A percentile compares a stretch with the other conserved stretches of the same genome.
phyloP scores from a whole-genome alignment of 2,113 vertebrate species.

The Petroica traversi region DNA sequence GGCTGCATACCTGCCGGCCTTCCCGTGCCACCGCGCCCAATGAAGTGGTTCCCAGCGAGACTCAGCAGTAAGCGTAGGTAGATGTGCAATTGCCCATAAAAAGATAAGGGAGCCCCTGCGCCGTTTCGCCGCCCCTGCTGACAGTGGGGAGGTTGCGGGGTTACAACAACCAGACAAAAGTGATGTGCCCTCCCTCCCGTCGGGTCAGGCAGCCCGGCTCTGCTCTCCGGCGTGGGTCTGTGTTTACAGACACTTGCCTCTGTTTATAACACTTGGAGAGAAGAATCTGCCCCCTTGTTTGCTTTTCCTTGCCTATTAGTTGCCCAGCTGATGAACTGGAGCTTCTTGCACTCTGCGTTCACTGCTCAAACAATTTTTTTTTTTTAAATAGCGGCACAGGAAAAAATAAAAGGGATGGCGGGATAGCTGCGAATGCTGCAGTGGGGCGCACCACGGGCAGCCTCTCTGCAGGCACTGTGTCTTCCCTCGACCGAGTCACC shows the following conservation, averaged over 20 bases:
- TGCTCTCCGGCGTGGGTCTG: conserved; percentile 6
- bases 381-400: fast-evolving
- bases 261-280: conserved; percentile 63
- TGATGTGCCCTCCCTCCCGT: conserved; percentile 76
- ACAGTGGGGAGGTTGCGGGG: conserved; percentile 72
- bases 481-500: neutral
- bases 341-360: neutral
- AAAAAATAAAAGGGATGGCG: neutral
- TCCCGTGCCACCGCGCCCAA: neutral
- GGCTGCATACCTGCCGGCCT: neutral
- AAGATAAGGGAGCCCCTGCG: conserved; percentile 42
- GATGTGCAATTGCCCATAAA: conserved; percentile 27
- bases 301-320: conserved; percentile 5
- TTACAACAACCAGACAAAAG: conserved; percentile 78
- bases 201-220: conserved; percentile 69
- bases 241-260: conserved; percentile 78
- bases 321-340: neutral
- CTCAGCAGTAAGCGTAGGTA: neutral
- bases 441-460: neutral
- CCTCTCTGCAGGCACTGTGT: neutral
- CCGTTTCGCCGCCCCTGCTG: conserved; percentile 23
- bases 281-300: neutral
- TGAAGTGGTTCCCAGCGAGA: neutral
- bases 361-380: neutral
- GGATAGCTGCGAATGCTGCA: neutral